Base-by-base conservation (phyloP, 1,140 invertebrate genomes). In the Heliconius himera region DNA sequence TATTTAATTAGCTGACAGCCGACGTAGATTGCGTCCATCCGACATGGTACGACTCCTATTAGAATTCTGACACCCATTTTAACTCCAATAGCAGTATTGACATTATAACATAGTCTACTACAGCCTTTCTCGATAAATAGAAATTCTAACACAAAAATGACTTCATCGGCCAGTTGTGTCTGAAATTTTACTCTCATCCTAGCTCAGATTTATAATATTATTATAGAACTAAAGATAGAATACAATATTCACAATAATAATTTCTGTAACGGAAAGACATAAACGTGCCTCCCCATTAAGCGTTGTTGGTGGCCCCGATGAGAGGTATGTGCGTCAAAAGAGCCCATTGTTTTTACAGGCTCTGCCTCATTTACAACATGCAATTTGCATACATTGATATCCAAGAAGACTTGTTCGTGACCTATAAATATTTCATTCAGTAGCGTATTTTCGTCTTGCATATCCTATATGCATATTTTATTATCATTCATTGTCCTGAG, bases 281-380 rank as follows among this genome's bases (percentile, higher is more conserved):
- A 8, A n/a, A 56, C 54, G 54, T 66, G 26, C 60, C 26, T 66
- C 60, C 60, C 22, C 54, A 56, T 26, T 56, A 56, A 22, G n/a
- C n/a, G 16, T 56, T 56, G 54, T 56, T 26, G 54, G n/a, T 56
- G n/a, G 54, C n/a, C n/a, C 20, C 9, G 54, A 56, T 56, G 54
- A 56, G 54, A 26, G 18, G 51, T 54, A 22, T 54, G 74, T 79
- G 51, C 74, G 56, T 74, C 77, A 79, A 73, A 22, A 56, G 20
- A 46, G 76, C 56, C 54, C 51, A 74, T 79, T 75, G 77, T 79
- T 74, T 70, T 70, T 46, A 46, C 56, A 41, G 56, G 73, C 70
- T 74, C 46, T 70, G 46, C 78, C 38, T 70, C 18, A 70, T 8
- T 33, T 54, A 8, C 60, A 16, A 46, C 41, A 46, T 73, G n/a